A percentile compares a stretch with the other conserved stretches of the same genome.
Evolutionary conservation across 2,888 invertebrate genomes (phyloP).

Genomic region (Stenolophus ochropezus): DNA sequence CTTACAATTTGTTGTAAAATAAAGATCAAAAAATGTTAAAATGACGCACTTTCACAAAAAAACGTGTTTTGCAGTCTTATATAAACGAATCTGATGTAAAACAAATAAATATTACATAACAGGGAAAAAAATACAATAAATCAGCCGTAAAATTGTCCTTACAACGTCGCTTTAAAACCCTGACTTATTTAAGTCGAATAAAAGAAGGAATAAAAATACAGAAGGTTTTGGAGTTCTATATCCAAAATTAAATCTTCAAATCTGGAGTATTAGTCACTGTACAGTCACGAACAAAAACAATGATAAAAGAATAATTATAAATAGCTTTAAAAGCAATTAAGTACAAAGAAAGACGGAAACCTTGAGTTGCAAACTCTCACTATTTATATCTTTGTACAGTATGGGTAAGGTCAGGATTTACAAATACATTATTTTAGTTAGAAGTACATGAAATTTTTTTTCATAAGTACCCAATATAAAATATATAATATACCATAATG

Average conservation of each 20-base stretch:
- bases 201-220: neutral
- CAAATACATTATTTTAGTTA: neutral
- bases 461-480: too few relatives aligned
- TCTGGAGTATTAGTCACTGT: conserved; percentile 9
- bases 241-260: conserved; percentile 19
- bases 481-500: too few relatives aligned
- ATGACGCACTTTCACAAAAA: neutral
- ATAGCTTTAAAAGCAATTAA: conserved; percentile 50
- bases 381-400: conserved; percentile 28
- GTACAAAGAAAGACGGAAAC: conserved; percentile 48
- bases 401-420: conserved; percentile 33
- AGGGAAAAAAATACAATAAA: conserved; percentile 7
- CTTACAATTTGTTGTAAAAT: neutral
- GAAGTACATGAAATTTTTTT: too few relatives aligned
- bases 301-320: conserved; percentile 49
- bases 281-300: conserved; percentile 27
- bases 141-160: conserved; percentile 26
- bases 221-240: neutral
- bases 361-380: conserved; percentile 52
- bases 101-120: conserved; percentile 11
- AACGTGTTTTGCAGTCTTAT: conserved; percentile 8
- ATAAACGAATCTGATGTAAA: neutral
- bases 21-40: neutral
- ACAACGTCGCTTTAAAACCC: conserved; percentile 19
- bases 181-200: conserved; percentile 4